These are phyloP conservation scores for Etheostoma perlongum DNA, from an alignment of 2,797 vertebrate species.

Conservation along the genomic window DNA sequence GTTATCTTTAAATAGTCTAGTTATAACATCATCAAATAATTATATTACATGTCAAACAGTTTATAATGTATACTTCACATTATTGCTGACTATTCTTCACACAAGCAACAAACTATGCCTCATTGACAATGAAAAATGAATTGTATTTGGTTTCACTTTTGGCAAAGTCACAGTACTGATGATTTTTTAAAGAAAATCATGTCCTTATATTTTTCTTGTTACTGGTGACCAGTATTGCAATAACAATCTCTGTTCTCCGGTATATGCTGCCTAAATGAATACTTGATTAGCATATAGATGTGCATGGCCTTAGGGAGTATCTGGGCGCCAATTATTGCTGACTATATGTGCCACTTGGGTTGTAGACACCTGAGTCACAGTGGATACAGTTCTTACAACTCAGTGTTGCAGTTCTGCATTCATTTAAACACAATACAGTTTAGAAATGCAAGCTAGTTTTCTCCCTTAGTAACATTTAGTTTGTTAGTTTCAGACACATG, in stretches of 20 bases:
- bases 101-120: not conserved
- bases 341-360: slow-evolving; percentile 16
- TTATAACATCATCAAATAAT: slow-evolving; percentile 19
- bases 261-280: slow-evolving; percentile 20
- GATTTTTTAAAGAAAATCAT: not conserved
- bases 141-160: not conserved
- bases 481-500: not conserved
- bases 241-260: not conserved
- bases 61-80: slow-evolving; percentile 5
- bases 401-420: not conserved
- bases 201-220: not conserved
- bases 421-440: not conserved
- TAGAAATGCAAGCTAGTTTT: not conserved
- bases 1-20: not conserved
- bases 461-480: not conserved
- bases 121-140: not conserved
- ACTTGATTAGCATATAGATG: slow-evolving; percentile 2
- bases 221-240: not conserved
- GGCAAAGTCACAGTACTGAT: not conserved
- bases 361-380: slow-evolving; percentile 10
- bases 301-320: slow-evolving; percentile 28
- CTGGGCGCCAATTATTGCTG: slow-evolving; percentile 42
- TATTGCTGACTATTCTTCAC: not conserved
- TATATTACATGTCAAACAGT: slow-evolving; percentile 20
- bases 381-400: not conserved